Evolutionary conservation across 2,888 invertebrate species (phyloP).

Genomic region (Idaea straminata): DNA sequence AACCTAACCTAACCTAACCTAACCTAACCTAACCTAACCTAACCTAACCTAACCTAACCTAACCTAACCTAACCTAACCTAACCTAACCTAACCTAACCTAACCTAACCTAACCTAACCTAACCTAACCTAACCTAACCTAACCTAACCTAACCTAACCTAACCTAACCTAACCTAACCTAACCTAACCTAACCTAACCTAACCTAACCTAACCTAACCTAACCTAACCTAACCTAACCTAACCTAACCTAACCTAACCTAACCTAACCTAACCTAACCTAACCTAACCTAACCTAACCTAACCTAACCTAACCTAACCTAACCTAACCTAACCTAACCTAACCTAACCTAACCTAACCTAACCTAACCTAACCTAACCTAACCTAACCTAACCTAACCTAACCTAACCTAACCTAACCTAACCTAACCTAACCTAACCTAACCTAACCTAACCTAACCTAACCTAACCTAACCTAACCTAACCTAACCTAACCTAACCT

Average conservation of each 20-base stretch:
- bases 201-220: constrained; percentile 10
- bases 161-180: constrained; percentile 20
- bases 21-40: constrained; percentile 12
- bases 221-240: constrained; percentile 10
- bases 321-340: constrained; percentile 27
- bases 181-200: constrained; percentile 11
- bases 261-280: constrained; percentile 12
- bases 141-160: constrained; percentile 14
- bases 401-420: constrained; percentile 27
- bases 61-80: constrained; percentile 11
- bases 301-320: constrained; percentile 26
- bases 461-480: constrained; percentile 8
- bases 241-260: constrained; percentile 11
- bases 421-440: constrained; percentile 20
- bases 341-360: constrained; percentile 26
- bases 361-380: constrained; percentile 24
- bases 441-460: constrained; percentile 16
- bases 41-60: constrained; percentile 16
- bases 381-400: constrained; percentile 26
- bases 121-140: constrained; percentile 19
- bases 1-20: constrained; percentile 11
- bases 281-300: constrained; percentile 23
- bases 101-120: constrained; percentile 22
- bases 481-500: constrained; percentile 21
- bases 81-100: constrained; percentile 31